These are phyloP conservation scores for Brachyhypopomus gauderio DNA, from an alignment of 2,113 vertebrate species.

Conservation along the genomic window DNA sequence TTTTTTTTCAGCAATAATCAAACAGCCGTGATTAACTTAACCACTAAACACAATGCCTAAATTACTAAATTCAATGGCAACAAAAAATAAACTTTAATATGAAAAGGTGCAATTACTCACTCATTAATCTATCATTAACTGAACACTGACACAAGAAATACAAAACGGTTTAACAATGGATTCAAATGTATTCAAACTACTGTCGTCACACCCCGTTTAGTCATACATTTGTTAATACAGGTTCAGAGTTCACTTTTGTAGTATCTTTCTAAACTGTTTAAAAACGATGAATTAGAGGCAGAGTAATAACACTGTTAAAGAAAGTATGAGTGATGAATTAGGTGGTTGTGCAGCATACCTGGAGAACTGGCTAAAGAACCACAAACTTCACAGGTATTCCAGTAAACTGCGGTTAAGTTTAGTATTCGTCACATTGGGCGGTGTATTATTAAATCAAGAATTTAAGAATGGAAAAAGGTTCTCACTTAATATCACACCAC, in stretches of 20 bases:
- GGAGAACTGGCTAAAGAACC: conserved; percentile 14
- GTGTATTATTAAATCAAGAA: neutral
- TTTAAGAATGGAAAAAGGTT: neutral
- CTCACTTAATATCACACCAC: too few relatives aligned
- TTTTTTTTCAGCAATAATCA: too few relatives aligned
- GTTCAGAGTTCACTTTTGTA: neutral
- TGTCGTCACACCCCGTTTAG: neutral
- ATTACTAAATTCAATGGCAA: neutral
- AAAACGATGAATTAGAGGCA: neutral
- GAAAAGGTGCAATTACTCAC: neutral
- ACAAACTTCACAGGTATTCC: neutral
- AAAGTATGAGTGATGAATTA: neutral
- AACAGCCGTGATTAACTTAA: neutral
- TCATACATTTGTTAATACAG: neutral
- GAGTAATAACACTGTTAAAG: neutral
- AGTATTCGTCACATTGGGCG: neutral
- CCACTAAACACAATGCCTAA: too few relatives aligned
- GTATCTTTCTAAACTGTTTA: too few relatives aligned
- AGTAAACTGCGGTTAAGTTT: neutral
- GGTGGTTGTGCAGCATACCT: conserved; percentile 40
- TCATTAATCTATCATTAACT: neutral
- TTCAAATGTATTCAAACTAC: too few relatives aligned
- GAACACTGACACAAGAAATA: neutral
- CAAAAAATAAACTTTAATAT: neutral
- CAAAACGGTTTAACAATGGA: neutral